Evolutionary conservation across 2,888 invertebrate genomes (phyloP).

Genomic region (Pheosia tremula): DNA sequence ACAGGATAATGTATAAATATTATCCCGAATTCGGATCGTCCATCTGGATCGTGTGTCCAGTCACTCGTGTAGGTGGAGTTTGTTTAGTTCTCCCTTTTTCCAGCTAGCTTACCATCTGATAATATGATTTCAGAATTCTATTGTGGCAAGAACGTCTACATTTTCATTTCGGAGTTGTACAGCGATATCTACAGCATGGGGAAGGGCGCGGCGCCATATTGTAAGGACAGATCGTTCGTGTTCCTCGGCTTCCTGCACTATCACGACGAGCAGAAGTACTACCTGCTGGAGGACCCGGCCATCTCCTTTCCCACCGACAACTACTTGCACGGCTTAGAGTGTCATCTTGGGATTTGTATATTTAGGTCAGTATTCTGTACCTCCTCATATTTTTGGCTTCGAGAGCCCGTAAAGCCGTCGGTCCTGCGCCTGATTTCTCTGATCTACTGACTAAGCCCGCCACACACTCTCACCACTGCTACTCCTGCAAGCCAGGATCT

Average conservation of each 20-base stretch:
- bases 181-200: slow-evolving; percentile 78
- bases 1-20: too few relatives aligned
- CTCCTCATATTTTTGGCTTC: too few relatives aligned
- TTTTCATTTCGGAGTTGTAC: slow-evolving; percentile 74
- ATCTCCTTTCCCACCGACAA: slow-evolving; percentile 76
- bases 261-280: slow-evolving; percentile 73
- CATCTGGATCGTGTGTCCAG: too few relatives aligned
- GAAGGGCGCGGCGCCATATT: slow-evolving; percentile 67
- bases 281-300: slow-evolving; percentile 71
- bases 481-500: too few relatives aligned
- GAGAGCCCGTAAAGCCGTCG: too few relatives aligned
- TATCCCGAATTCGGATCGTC: too few relatives aligned
- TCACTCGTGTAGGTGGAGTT: too few relatives aligned
- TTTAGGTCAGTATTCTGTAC: slow-evolving; percentile 57
- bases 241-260: slow-evolving; percentile 76
- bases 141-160: slow-evolving; percentile 77
- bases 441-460: too few relatives aligned
- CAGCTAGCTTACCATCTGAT: too few relatives aligned
- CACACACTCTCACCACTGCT: too few relatives aligned
- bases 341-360: slow-evolving; percentile 70
- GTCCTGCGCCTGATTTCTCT: too few relatives aligned
- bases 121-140: slow-evolving; percentile 79
- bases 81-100: too few relatives aligned
- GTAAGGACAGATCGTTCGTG: slow-evolving; percentile 70
- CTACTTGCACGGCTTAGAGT: slow-evolving; percentile 74